phyloP scores from a whole-genome alignment of 2,888 invertebrate genomes.

The Fragum fragum region DNA sequence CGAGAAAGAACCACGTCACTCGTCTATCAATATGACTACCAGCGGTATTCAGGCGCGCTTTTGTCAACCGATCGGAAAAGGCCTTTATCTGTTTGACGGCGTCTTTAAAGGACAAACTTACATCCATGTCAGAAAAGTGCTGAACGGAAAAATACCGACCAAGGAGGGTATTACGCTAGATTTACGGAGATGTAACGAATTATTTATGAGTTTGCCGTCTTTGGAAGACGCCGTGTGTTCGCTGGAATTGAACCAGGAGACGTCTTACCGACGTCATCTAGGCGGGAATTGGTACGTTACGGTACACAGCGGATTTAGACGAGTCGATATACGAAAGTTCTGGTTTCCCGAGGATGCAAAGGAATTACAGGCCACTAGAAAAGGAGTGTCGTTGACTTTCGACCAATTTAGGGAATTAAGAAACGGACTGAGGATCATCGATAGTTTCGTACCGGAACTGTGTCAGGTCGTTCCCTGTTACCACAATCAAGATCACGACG shows the following conservation, averaged over 20 bases:
- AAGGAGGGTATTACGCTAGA: conserved; percentile 35
- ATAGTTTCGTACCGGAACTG: conserved; percentile 36
- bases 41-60: conserved; percentile 17
- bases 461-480: conserved; percentile 28
- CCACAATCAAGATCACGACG: conserved; percentile 10
- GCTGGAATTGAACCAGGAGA: conserved; percentile 36
- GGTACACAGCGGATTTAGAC: conserved; percentile 36
- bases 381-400: conserved; percentile 41
- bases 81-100: conserved; percentile 33
- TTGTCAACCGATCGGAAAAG: conserved; percentile 34
- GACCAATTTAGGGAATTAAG: conserved; percentile 36
- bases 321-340: conserved; percentile 46
- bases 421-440: conserved; percentile 36
- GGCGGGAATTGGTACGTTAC: conserved; percentile 50
- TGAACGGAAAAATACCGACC: conserved; percentile 25
- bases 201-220: conserved; percentile 33
- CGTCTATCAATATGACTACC: not conserved
- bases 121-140: conserved; percentile 32
- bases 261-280: conserved; percentile 40
- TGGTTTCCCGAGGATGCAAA: conserved; percentile 34
- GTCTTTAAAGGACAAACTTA: conserved; percentile 26
- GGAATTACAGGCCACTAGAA: conserved; percentile 44
- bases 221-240: conserved; percentile 33
- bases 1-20: not conserved
- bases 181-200: conserved; percentile 45